Evolutionary conservation across 2,797 vertebrate genomes (phyloP).

Genomic region (Oophaga sylvatica): DNA sequence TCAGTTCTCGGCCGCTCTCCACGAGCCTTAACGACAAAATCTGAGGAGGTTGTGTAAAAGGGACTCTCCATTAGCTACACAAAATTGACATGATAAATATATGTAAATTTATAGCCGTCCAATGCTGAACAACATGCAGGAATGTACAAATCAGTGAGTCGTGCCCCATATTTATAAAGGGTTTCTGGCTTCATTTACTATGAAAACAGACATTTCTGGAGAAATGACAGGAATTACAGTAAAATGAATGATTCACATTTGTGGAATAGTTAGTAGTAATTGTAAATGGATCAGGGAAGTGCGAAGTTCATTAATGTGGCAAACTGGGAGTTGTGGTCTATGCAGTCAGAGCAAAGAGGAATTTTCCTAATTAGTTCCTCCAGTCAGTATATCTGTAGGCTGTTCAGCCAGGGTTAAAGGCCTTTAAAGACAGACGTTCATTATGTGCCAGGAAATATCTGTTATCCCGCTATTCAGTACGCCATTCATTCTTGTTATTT

Average conservation of each 20-base stretch:
- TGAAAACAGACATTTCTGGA: not conserved
- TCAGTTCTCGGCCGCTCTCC: too few relatives aligned
- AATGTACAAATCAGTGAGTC: not conserved
- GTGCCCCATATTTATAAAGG: not conserved
- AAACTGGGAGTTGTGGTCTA: not conserved
- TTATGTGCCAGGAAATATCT: conserved; percentile 50
- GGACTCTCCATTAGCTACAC: not conserved
- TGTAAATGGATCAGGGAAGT: not conserved
- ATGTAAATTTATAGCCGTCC: not conserved
- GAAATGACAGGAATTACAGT: not conserved
- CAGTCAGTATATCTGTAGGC: conserved; percentile 25
- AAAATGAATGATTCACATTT: not conserved
- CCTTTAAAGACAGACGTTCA: conserved; percentile 28
- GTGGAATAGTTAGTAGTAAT: not conserved
- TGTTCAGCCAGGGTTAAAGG: conserved; percentile 33
- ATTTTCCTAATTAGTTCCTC: conserved; percentile 35
- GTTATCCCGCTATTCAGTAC: conserved; percentile 11
- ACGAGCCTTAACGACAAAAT: not conserved
- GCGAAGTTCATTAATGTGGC: not conserved
- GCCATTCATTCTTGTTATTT: conserved; percentile 33
- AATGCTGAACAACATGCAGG: not conserved
- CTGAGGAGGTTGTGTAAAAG: not conserved
- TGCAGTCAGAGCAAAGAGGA: not conserved
- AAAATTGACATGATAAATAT: not conserved
- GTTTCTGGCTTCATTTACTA: conserved; percentile 3